Conservation (phyloP, 2,797 vertebrate genomes). For the Nasua narica region DNA sequence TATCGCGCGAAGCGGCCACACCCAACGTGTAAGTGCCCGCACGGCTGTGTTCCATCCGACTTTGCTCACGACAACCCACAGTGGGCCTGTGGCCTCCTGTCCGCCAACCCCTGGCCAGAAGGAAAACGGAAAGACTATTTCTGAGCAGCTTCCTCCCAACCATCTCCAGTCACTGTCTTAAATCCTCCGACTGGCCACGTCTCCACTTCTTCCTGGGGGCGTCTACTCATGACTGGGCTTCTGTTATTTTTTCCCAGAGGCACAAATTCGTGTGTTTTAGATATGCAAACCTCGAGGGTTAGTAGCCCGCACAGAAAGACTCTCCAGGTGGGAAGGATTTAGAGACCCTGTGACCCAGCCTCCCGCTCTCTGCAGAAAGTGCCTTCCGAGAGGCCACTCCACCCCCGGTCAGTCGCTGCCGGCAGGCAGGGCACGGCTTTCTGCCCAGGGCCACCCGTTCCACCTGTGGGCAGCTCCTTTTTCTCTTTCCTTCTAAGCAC, state of each 20-base stretch:
- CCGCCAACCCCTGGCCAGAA: not conserved
- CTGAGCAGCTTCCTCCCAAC: not conserved
- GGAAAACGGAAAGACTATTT: not conserved
- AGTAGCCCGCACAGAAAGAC: not conserved
- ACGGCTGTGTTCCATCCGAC: not conserved
- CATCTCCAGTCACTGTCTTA: not conserved
- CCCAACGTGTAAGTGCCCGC: not conserved
- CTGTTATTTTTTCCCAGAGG: not conserved
- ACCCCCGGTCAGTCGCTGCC: not conserved
- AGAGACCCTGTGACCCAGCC: not conserved
- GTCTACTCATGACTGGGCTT: not conserved
- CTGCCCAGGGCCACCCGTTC: not conserved
- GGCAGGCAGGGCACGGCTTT: not conserved
- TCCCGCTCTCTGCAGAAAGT: not conserved
- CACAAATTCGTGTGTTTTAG: not conserved
- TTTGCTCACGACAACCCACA: conserved; percentile 10
- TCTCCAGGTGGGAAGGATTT: not conserved
- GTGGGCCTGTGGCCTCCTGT: not conserved
- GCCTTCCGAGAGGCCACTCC: not conserved
- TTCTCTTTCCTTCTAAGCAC: not conserved
- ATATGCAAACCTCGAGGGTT: not conserved
- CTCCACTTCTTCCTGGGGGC: not conserved
- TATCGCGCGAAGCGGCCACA: not conserved
- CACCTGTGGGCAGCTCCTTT: not conserved
- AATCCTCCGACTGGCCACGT: not conserved